Conservation (phyloP, 2,797 vertebrate species). For the Acrossocheilus wenchowensis region DNA sequence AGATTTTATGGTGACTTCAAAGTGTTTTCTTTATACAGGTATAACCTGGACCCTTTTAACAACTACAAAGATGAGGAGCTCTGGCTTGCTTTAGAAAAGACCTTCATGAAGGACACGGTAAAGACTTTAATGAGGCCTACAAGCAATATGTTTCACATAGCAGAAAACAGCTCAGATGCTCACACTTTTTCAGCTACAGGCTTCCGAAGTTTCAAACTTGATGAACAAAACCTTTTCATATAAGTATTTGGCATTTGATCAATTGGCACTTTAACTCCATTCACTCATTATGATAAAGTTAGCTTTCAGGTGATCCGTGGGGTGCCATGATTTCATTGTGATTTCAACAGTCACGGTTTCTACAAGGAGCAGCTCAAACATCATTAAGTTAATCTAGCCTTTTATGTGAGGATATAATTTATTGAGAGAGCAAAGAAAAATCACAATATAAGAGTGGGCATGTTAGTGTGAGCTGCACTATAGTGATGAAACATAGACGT, state of each 20-base stretch:
- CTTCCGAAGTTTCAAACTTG: neutral
- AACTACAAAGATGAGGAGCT: slow-evolving; percentile 76
- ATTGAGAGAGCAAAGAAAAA: slow-evolving; percentile 10
- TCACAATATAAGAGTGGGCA: slow-evolving; percentile 5
- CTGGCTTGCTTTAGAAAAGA: slow-evolving; percentile 82
- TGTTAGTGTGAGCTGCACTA: slow-evolving; percentile 12
- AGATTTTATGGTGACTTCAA: neutral
- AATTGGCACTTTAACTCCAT: neutral
- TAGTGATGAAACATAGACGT: slow-evolving; percentile 30
- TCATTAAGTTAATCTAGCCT: slow-evolving; percentile 15
- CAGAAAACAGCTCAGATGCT: neutral
- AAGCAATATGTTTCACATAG: neutral
- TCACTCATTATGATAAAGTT: neutral
- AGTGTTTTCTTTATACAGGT: slow-evolving; percentile 65
- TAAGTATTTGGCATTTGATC: neutral
- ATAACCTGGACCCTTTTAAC: slow-evolving; percentile 81
- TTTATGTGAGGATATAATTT: slow-evolving; percentile 35
- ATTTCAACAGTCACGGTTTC: slow-evolving; percentile 19
- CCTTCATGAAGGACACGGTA: slow-evolving; percentile 81
- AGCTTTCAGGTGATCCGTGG: neutral
- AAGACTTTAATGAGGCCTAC: neutral
- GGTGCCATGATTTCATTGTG: slow-evolving; percentile 14
- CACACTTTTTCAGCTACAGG: neutral
- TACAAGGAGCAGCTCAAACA: slow-evolving; percentile 10
- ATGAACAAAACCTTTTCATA: neutral